phyloP scores from a whole-genome alignment of 2,797 vertebrate genomes.

The Melanotaenia trifasciata region DNA sequence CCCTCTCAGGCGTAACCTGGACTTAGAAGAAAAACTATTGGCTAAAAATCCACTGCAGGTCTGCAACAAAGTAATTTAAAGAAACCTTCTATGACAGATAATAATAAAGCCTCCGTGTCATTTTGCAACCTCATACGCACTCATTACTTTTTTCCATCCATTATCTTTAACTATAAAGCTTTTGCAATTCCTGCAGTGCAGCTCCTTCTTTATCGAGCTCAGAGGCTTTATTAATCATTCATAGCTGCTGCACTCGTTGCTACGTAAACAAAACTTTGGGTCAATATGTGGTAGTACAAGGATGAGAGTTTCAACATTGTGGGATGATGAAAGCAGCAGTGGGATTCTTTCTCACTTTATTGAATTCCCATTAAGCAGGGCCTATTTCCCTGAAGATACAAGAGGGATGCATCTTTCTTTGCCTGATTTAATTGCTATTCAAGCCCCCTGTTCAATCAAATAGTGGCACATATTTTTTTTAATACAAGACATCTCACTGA shows the following conservation, averaged over 20 bases:
- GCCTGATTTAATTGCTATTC: slow-evolving; percentile 28
- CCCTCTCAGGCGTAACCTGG: neutral
- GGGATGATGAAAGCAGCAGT: slow-evolving; percentile 49
- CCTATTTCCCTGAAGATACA: slow-evolving; percentile 37
- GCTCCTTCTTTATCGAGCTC: neutral
- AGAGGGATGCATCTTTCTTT: slow-evolving; percentile 41
- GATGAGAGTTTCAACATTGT: slow-evolving; percentile 33
- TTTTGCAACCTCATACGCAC: neutral
- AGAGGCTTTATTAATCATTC: slow-evolving; percentile 56
- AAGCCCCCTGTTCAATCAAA: slow-evolving; percentile 6
- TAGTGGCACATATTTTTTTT: neutral
- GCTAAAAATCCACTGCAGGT: neutral
- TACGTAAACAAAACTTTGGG: slow-evolving; percentile 62
- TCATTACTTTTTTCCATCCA: neutral
- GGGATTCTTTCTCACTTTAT: slow-evolving; percentile 34
- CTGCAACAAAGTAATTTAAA: neutral
- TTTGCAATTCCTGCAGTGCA: slow-evolving; percentile 6
- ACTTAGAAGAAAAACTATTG: neutral
- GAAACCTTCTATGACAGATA: neutral
- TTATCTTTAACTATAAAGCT: slow-evolving; percentile 13
- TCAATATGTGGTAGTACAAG: slow-evolving; percentile 56
- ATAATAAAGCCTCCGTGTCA: neutral
- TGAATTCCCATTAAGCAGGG: slow-evolving; percentile 55
- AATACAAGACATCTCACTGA: slow-evolving; percentile 4
- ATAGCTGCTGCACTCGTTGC: slow-evolving; percentile 53